Percentiles rank a stretch among this genome's conserved stretches.
Conservation (phyloP, 2,888 invertebrate genomes). For the Parnassius glacialis region DNA sequence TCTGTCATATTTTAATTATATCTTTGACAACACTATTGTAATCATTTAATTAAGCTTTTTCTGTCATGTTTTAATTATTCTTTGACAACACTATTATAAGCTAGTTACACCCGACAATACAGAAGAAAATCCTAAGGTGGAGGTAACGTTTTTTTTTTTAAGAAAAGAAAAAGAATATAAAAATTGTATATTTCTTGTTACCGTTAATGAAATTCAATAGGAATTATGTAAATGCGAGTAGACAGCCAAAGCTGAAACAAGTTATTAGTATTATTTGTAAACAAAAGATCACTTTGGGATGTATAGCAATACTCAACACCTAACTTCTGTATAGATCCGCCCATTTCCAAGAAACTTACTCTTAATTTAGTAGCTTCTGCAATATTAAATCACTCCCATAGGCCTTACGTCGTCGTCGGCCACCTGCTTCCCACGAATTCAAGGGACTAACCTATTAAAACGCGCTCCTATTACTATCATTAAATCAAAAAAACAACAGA, state of each 20-base stretch:
- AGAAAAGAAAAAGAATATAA: too few species aligned
- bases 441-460: slow-evolving; percentile 60
- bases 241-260: background rate
- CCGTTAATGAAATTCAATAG: background rate
- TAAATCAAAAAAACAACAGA: slow-evolving; percentile 61
- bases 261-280: too few species aligned
- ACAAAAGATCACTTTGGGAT: too few species aligned
- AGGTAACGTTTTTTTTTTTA: too few species aligned
- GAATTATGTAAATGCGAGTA: background rate
- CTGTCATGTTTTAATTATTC: too few species aligned
- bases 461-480: slow-evolving; percentile 63
- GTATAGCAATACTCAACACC: background rate
- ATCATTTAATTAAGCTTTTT: too few species aligned
- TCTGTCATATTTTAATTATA: too few species aligned
- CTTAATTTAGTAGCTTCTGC: slow-evolving; percentile 4
- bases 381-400: slow-evolving; percentile 35
- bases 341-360: background rate
- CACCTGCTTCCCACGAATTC: slow-evolving; percentile 59
- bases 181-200: too few species aligned
- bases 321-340: slow-evolving; percentile 1
- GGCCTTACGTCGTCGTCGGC: slow-evolving; percentile 36
- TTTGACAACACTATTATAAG: too few species aligned
- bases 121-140: too few species aligned
- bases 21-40: too few species aligned
- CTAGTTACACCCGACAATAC: too few species aligned